phyloP scores from a whole-genome alignment of 2,113 vertebrate species.

The Gracilinanus agilis region DNA sequence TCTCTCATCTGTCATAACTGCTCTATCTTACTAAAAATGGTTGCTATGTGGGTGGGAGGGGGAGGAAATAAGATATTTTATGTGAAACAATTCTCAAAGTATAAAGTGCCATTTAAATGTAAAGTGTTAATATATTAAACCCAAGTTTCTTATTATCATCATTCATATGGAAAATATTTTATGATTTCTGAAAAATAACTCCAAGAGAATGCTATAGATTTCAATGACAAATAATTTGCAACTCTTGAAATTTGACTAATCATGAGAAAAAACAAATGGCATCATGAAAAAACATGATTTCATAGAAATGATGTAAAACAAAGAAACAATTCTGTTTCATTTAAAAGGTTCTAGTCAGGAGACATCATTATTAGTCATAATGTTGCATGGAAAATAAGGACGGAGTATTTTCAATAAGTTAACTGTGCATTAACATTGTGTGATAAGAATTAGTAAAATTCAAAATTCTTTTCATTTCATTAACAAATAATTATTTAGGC shows the following conservation, averaged over 20 bases:
- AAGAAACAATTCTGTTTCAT: not conserved
- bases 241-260: not conserved
- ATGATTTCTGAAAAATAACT: not conserved
- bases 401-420: not conserved
- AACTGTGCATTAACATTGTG: not conserved
- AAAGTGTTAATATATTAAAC: not conserved
- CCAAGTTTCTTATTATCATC: not conserved
- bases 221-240: not conserved
- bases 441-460: not conserved
- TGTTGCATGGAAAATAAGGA: not conserved
- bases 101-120: not conserved
- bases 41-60: not conserved
- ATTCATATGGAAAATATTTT: not conserved
- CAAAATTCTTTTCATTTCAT: not conserved
- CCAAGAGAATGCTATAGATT: not conserved
- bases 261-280: not conserved
- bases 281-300: not conserved
- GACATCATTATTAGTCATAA: not conserved
- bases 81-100: not conserved
- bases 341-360: not conserved
- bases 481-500: not conserved
- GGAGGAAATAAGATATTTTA: not conserved
- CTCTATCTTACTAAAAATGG: not conserved
- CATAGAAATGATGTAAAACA: not conserved
- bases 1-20: not conserved